These are phyloP conservation scores for Lonchura striata DNA, from an alignment of 2,113 vertebrate species.

Conservation along the genomic window DNA sequence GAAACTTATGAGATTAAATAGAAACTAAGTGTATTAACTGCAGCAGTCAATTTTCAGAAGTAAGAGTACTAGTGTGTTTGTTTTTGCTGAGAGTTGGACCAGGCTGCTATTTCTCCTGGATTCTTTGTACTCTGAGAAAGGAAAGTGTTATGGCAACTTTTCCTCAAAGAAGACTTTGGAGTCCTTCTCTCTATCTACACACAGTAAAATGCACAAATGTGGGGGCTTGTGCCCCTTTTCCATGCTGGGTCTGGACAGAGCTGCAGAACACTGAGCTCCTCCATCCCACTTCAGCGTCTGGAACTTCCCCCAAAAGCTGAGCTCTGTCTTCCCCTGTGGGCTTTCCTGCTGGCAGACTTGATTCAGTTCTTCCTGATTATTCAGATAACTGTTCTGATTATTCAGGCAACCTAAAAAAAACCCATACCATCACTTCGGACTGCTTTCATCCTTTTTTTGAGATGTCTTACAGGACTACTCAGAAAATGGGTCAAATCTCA, in stretches of 20 bases:
- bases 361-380: neutral
- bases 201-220: rapidly evolving
- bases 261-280: too few species aligned
- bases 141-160: neutral
- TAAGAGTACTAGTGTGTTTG: too few species aligned
- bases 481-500: neutral
- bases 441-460: neutral
- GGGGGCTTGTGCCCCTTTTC: neutral
- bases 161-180: neutral
- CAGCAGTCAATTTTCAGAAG: neutral
- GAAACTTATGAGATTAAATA: neutral
- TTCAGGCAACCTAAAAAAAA: neutral
- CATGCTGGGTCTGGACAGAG: neutral
- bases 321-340: neutral
- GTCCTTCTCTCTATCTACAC: neutral
- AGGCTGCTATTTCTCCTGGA: neutral
- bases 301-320: too few species aligned
- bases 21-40: neutral
- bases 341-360: rapidly evolving
- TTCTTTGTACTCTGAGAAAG: neutral
- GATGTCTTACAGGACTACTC: neutral
- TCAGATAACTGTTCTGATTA: neutral
- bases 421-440: neutral
- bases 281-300: rapidly evolving
- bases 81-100: neutral